Evolutionary conservation across 2,113 vertebrate genomes (phyloP).

Genomic region (Saguinus midas): DNA sequence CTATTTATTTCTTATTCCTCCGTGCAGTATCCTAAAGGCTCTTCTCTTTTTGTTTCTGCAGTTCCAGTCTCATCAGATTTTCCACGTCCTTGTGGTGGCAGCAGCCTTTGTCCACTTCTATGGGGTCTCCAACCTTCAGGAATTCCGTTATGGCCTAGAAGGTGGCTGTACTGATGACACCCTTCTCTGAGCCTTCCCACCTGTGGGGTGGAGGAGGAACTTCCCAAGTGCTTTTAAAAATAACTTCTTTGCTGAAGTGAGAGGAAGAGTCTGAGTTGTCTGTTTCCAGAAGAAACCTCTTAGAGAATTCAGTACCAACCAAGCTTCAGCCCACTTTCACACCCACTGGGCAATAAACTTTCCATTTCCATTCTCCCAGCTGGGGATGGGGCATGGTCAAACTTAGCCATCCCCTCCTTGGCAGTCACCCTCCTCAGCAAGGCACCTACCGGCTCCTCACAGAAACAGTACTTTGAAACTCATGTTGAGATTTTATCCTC

Average conservation of each 20-base stretch:
- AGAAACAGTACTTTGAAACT: slow-evolving; percentile 61
- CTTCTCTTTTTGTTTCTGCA: slow-evolving; percentile 70
- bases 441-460: not conserved
- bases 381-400: not conserved
- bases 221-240: slow-evolving; percentile 88
- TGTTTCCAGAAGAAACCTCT: slow-evolving; percentile 65
- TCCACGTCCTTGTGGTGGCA: slow-evolving; percentile 96
- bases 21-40: not conserved
- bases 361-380: fast-evolving
- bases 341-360: slow-evolving; percentile 32
- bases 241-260: slow-evolving; percentile 82
- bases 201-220: slow-evolving; percentile 66
- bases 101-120: slow-evolving; percentile 98
- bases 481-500: slow-evolving; percentile 32
- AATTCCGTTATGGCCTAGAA: slow-evolving; percentile 96
- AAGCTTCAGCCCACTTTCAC: slow-evolving; percentile 64
- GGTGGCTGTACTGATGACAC: slow-evolving; percentile 98
- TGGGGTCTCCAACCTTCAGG: slow-evolving; percentile 97
- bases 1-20: not conserved
- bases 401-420: not conserved
- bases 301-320: slow-evolving; percentile 61
- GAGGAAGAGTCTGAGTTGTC: slow-evolving; percentile 79
- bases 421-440: not conserved
- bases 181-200: slow-evolving; percentile 89
- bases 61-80: slow-evolving; percentile 99